Conservation (phyloP, 2,797 vertebrate genomes). For the Remorina albescens region DNA sequence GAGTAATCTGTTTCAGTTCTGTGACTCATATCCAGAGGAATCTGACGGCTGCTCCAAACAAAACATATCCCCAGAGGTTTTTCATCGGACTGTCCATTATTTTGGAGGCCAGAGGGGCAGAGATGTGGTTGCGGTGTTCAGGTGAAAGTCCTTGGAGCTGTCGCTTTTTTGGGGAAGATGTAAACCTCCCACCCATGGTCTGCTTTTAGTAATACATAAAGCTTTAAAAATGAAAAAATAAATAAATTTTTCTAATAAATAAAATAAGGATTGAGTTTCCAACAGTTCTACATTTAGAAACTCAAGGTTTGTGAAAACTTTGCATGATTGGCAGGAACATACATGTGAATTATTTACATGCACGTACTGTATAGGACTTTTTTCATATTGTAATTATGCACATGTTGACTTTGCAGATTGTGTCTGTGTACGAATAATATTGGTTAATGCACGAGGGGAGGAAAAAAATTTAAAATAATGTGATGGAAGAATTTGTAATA, state of each 20-base stretch:
- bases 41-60: constrained; percentile 45
- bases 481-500: neutral
- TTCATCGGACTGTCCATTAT: neutral
- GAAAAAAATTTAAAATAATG: neutral
- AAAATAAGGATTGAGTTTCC: no score
- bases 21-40: constrained; percentile 66
- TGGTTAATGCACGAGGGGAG: neutral
- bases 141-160: neutral
- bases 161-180: no score
- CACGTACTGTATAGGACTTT: no score
- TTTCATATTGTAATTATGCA: neutral
- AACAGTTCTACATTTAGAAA: neutral
- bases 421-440: neutral
- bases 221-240: neutral
- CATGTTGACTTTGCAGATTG: neutral
- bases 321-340: neutral
- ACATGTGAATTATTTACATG: neutral
- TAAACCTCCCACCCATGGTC: no score
- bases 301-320: neutral
- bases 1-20: constrained; percentile 17
- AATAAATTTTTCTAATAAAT: neutral
- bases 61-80: constrained; percentile 1
- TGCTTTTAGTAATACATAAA: neutral
- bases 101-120: neutral
- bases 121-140: neutral